phyloP scores from a whole-genome alignment of 1,140 invertebrate species.

The Paracyclopina nana region DNA sequence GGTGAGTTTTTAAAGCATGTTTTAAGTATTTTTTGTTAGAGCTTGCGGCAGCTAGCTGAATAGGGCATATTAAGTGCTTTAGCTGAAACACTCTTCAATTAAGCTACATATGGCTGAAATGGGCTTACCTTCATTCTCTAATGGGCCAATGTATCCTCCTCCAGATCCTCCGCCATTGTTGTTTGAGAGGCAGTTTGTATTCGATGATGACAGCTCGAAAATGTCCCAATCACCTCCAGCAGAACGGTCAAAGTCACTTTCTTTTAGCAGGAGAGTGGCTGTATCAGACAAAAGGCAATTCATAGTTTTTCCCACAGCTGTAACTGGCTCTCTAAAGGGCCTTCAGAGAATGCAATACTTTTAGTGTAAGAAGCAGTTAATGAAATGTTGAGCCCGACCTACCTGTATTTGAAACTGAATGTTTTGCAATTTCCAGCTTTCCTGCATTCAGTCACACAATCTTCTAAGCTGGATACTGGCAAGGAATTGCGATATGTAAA shows the following conservation, averaged over 20 bases:
- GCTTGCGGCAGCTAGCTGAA: not conserved
- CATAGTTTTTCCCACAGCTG: too few species aligned
- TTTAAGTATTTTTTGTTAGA: not conserved
- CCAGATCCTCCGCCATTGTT: not conserved
- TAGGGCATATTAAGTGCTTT: not conserved
- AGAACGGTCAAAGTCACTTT: not conserved
- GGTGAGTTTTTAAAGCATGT: not conserved
- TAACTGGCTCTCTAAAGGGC: too few species aligned
- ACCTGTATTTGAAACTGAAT: constrained; percentile 49
- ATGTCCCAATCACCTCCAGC: not conserved
- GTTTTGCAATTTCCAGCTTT: constrained; percentile 45
- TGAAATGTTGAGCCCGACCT: too few species aligned
- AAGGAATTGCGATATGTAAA: constrained; percentile 40
- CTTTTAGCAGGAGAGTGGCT: not conserved
- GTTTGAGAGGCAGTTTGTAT: too few species aligned
- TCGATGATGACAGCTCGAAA: too few species aligned
- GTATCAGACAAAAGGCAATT: not conserved
- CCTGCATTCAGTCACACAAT: constrained; percentile 48
- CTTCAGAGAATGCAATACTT: too few species aligned
- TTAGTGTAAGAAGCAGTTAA: too few species aligned
- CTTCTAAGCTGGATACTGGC: constrained; percentile 40
- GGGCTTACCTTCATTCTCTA: not conserved
- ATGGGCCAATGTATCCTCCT: not conserved
- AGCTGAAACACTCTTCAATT: not conserved
- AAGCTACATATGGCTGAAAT: not conserved